Percentiles rank a stretch among this genome's conserved stretches.
Evolutionary conservation across 2,113 vertebrate species (phyloP).

Genomic region (Thamnaconus septentrionalis): DNA sequence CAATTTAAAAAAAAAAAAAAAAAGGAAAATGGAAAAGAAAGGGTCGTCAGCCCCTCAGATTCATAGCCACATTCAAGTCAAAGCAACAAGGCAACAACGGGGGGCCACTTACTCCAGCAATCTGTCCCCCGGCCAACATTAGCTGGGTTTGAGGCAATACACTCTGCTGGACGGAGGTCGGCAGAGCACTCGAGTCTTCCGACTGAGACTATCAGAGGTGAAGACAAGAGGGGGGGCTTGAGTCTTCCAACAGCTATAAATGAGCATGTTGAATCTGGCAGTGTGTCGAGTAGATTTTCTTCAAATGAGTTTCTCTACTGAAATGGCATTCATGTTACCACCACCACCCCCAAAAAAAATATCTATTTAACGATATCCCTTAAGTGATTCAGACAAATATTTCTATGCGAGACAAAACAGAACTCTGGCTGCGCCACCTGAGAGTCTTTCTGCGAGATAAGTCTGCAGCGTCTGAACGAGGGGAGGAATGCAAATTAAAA

Average conservation of each 20-base stretch:
- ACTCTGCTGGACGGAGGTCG: conserved; percentile 90
- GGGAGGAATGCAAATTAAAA: conserved; percentile 54
- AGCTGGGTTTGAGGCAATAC: conserved; percentile 93
- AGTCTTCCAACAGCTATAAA: conserved; percentile 23
- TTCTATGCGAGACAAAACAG: neutral
- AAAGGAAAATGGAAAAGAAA: conserved; percentile 5
- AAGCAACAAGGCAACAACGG: conserved; percentile 37
- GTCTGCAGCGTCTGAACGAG: conserved; percentile 34
- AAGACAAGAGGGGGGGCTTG: conserved; percentile 61
- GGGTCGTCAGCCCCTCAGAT: conserved; percentile 19
- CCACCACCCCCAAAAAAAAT: conserved; percentile 10
- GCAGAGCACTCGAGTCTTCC: conserved; percentile 88
- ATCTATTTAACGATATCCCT: neutral
- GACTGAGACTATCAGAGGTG: conserved; percentile 85
- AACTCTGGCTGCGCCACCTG: conserved; percentile 23
- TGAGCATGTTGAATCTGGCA: conserved; percentile 10
- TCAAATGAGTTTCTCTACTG: conserved; percentile 8
- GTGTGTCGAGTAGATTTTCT: neutral
- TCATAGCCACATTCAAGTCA: conserved; percentile 28
- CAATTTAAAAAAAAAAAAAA: conserved; percentile 9
- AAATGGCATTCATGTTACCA: neutral
- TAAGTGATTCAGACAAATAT: no score
- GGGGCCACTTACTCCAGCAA: conserved; percentile 90
- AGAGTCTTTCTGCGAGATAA: conserved; percentile 25
- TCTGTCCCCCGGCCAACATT: conserved; percentile 96